phyloP scores from a whole-genome alignment of 2,113 vertebrate genomes.

The Microcebus griseorufus region DNA sequence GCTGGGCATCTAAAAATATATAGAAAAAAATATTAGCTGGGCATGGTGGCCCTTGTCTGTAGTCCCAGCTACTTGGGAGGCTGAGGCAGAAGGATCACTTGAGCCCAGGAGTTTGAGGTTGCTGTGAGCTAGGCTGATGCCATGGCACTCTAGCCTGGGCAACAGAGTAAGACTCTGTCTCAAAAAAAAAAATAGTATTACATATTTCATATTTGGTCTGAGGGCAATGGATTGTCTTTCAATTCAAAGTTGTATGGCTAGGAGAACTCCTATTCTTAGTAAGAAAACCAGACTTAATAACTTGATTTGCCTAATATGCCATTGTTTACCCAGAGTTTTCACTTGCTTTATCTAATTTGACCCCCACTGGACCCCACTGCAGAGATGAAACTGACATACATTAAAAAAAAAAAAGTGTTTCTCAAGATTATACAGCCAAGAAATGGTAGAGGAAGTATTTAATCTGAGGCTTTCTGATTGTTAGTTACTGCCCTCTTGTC shows the following conservation, averaged over 20 bases:
- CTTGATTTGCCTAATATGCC: background rate
- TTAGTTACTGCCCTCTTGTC: background rate
- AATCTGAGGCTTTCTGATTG: background rate
- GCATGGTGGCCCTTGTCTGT: too few species aligned
- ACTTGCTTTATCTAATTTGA: background rate
- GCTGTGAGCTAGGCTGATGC: too few species aligned
- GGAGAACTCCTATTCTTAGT: background rate
- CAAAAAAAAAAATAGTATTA: background rate
- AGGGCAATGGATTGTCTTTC: conserved; percentile 29
- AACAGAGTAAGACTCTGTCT: too few species aligned
- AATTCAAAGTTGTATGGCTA: background rate
- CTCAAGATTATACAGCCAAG: background rate
- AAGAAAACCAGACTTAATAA: background rate
- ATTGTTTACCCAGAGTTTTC: conserved; percentile 3
- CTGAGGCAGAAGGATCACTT: too few species aligned
- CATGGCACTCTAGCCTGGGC: too few species aligned
- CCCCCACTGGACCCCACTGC: background rate
- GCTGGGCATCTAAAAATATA: too few species aligned
- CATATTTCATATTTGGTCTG: background rate
- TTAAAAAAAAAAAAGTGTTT: background rate
- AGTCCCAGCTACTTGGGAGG: too few species aligned
- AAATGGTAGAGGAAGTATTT: background rate
- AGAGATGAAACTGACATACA: background rate
- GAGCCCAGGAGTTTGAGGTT: too few species aligned
- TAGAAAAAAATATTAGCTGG: too few species aligned